Base-by-base conservation (phyloP, 53 echinoderm and acorn worm genomes). In the Patiria pectinifera region DNA sequence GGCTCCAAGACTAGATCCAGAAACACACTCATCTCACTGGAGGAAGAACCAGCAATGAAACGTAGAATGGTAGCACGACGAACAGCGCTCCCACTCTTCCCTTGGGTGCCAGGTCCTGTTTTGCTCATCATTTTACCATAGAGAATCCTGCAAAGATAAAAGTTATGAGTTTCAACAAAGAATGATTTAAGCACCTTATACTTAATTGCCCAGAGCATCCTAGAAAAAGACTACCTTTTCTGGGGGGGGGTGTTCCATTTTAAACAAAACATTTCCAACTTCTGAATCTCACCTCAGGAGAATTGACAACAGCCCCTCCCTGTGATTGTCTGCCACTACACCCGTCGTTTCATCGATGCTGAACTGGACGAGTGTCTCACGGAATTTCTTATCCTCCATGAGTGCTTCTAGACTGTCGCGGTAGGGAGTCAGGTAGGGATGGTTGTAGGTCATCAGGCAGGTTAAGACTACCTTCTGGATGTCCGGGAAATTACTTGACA, bases 101-200 rank as follows among this genome's bases (percentile, higher is more conserved):
- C 98, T 71, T 97, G 96, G 47, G 96, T 96, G 18, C 97, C 97
- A 82, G 97, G 87, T 76, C 96, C 95, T 9, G 96, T 92, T 91
- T 96, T 97, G 89, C 96, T 96, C 89, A 98, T 71, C 96, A 98
- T 98, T 83, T 96, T 98, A 4, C 98, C 98, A 66, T 98, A 98
- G 13, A 98, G 91, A 58, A 98, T 93, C 91, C 98, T 98, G 62
- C 6, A 95, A 91, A 53, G 11, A 80, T 53, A 46, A 22, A 43
- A 43, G 6, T 16, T 19, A 62, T 8, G 48, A 45, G 69, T 25
- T 14, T 47, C 26, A 35, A 76, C 48, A 6, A 35, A 35, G 35
- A 35, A 35, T 35, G 26, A 86, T 84, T 46, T 53, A 53, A 6
- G 53, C 53, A 53, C 8, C 53, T 8, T n/a, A n/a, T n/a, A n/a